Evolutionary conservation across 2,113 vertebrate genomes (phyloP).

Genomic region (Phoxinus phoxinus): DNA sequence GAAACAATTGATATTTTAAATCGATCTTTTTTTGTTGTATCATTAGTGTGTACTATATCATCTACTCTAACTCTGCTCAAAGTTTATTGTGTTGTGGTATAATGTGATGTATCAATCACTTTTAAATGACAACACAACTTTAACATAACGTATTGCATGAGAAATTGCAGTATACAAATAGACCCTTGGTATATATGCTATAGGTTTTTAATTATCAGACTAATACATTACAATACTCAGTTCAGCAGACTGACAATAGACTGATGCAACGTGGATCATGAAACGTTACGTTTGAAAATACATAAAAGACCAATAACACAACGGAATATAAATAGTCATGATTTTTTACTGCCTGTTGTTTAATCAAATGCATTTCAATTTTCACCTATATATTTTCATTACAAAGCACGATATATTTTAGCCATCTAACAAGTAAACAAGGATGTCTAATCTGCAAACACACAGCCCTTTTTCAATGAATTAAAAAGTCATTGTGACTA

Average conservation of each 20-base stretch:
- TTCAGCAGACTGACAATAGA: background rate
- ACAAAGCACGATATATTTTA: background rate
- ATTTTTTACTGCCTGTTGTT: background rate
- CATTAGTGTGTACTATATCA: background rate
- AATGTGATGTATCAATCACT: background rate
- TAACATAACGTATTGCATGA: background rate
- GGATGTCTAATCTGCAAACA: background rate
- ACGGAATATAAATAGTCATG: background rate
- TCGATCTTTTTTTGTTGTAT: background rate
- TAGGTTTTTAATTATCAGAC: background rate
- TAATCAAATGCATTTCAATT: background rate
- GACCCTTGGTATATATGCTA: background rate
- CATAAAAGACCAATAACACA: background rate
- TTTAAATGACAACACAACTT: background rate
- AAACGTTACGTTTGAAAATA: background rate
- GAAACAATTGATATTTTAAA: background rate
- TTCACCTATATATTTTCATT: background rate
- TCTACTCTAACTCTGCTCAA: background rate
- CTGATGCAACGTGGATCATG: background rate
- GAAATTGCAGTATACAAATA: background rate
- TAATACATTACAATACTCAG: background rate
- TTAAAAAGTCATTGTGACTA: background rate
- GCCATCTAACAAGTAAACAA: background rate
- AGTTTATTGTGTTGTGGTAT: background rate
- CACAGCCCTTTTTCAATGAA: slow-evolving; percentile 5